Evolutionary conservation across 2,888 invertebrate species (phyloP).

Genomic region (Halictus quadricinctus): DNA sequence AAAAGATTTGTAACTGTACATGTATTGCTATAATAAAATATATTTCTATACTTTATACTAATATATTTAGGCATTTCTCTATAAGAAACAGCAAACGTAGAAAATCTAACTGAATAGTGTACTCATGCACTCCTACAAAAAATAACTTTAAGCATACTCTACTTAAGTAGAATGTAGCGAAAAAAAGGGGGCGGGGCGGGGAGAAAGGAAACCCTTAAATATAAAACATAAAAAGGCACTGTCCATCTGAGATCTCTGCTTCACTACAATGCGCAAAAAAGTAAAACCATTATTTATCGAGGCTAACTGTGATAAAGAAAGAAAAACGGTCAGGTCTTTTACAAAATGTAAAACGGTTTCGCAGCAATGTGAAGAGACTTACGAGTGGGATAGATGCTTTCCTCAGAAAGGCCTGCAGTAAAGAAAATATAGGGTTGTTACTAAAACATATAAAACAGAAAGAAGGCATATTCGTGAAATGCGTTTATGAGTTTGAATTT

Average conservation of each 20-base stretch:
- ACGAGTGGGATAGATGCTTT: slow-evolving; percentile 86
- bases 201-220: slow-evolving; percentile 46
- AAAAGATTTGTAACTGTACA: slow-evolving; percentile 52
- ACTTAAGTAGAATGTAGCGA: slow-evolving; percentile 56
- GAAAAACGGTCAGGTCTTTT: slow-evolving; percentile 42
- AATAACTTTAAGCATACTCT: slow-evolving; percentile 64
- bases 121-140: slow-evolving; percentile 66
- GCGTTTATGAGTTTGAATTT: slow-evolving; percentile 50
- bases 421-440: slow-evolving; percentile 68
- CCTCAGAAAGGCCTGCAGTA: slow-evolving; percentile 85
- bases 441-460: slow-evolving; percentile 60
- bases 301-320: slow-evolving; percentile 31
- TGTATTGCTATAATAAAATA: slow-evolving; percentile 31
- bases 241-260: slow-evolving; percentile 66
- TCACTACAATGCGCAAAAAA: slow-evolving; percentile 58
- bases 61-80: slow-evolving; percentile 37
- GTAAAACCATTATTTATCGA: slow-evolving; percentile 42
- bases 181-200: slow-evolving; percentile 26
- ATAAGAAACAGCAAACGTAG: slow-evolving; percentile 41
- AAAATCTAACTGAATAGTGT: slow-evolving; percentile 52
- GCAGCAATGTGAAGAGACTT: slow-evolving; percentile 82
- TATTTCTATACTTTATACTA: slow-evolving; percentile 29
- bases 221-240: slow-evolving; percentile 64
- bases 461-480: slow-evolving; percentile 52
- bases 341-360: slow-evolving; percentile 57